phyloP scores from a whole-genome alignment of 1,140 invertebrate species.

The Argopecten irradians region DNA sequence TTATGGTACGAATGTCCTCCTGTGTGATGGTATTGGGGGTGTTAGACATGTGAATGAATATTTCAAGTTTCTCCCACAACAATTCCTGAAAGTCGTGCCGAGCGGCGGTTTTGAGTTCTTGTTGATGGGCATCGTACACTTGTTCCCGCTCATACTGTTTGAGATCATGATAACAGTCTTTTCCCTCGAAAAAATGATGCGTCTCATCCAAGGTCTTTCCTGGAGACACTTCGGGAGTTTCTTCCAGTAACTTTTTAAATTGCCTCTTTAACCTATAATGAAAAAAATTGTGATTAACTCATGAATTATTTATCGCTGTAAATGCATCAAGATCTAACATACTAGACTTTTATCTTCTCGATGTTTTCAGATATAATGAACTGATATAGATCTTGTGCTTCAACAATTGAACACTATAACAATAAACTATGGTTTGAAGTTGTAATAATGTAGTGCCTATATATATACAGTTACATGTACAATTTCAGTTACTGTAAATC shows the following conservation, averaged over 20 bases:
- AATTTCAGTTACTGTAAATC: no score
- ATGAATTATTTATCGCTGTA: no score
- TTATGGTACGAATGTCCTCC: conserved; percentile 48
- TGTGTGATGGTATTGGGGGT: conserved; percentile 38
- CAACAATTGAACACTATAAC: no score
- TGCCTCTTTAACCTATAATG: conserved; percentile 82
- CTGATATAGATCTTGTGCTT: neutral
- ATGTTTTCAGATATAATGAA: neutral
- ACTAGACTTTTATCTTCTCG: neutral
- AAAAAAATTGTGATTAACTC: conserved; percentile 20
- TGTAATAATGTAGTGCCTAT: no score
- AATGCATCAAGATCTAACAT: no score
- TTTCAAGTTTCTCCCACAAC: conserved; percentile 93
- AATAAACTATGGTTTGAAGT: no score
- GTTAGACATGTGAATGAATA: conserved; percentile 81
- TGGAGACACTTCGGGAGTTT: conserved; percentile 90
- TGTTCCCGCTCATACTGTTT: conserved; percentile 92
- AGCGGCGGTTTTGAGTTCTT: conserved; percentile 92
- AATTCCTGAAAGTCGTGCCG: conserved; percentile 96
- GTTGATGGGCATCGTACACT: conserved; percentile 97
- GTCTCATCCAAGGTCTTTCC: conserved; percentile 95
- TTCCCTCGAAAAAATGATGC: conserved; percentile 94
- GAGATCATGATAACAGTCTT: conserved; percentile 95
- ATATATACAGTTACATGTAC: no score
- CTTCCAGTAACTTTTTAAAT: conserved; percentile 94